Evolutionary conservation across 64 coral and sea anemone species (phyloP).

Genomic region (Orbicella faveolata): DNA sequence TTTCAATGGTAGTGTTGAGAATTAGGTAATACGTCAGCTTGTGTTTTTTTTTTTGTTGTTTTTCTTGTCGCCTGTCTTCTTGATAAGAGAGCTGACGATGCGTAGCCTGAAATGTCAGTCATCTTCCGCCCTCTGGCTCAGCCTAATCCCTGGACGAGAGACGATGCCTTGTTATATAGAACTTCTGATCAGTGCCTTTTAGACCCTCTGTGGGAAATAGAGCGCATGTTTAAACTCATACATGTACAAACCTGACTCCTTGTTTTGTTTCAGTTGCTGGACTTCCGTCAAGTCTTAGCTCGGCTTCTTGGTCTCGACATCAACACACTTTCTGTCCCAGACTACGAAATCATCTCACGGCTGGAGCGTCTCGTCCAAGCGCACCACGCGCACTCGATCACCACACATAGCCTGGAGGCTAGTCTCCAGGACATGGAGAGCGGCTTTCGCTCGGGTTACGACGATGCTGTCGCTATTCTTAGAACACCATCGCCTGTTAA

Average conservation of each 20-base stretch:
- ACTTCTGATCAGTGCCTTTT: no score
- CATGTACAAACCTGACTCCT: neutral
- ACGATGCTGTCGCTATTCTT: constrained; percentile 92
- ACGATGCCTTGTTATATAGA: no score
- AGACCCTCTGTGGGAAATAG: no score
- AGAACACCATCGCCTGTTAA: constrained; percentile 83
- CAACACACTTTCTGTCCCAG: constrained; percentile 91
- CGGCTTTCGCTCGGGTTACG: constrained; percentile 83
- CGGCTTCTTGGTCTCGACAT: constrained; percentile 88
- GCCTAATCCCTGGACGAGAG: no score
- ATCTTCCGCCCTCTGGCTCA: no score
- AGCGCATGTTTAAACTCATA: no score
- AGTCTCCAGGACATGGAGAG: constrained; percentile 96
- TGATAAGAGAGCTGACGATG: no score
- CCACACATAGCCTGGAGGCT: constrained; percentile 94
- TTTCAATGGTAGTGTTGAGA: no score
- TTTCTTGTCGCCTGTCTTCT: no score
- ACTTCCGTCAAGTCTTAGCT: constrained; percentile 96
- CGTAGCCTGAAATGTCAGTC: no score
- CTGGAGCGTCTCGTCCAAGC: constrained; percentile 93
- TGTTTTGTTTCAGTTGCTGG: constrained; percentile 61
- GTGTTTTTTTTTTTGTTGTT: no score
- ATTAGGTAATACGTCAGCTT: neutral
- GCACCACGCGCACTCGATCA: constrained; percentile 95
- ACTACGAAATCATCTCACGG: constrained; percentile 98